Evolutionary conservation across 2,888 invertebrate genomes (phyloP), one percentile per base, ranked within the genome.

Genomic region (Eilema caniola): DNA sequence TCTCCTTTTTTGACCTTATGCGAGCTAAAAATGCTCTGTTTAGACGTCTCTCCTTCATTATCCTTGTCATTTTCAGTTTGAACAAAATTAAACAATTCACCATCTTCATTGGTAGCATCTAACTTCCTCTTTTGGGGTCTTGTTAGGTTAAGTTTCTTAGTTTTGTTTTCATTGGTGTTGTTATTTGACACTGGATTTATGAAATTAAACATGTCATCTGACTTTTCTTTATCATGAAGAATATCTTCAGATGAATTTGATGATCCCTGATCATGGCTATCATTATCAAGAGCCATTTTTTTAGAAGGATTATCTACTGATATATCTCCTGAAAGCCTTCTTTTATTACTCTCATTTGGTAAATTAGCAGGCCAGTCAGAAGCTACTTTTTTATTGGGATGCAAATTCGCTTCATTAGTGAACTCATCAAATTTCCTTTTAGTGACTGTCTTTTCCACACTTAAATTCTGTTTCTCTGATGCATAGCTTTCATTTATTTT

Each of bases 21-120:
- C 23, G 71, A 28, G 64, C 64, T 69, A 82, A 87, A 89, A 61
- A 88, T 82, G 53, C 75, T 85, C 28, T 84, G 72, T 74, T 85
- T 85, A 31, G 81, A 68, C 64, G 78, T 72, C 14, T 70, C 67
- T 70, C 67, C 65, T 47, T 77, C 79, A 60, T 76, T 37, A 61
- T 11, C 76, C 60, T 81, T 81, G 68, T 83, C 85, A 71, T 89
- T 86, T 77, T 78, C 78, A 31, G 69, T 66, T 59, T 86, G 85
- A 65, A 95, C 86, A 89, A 95, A 95, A 82, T 95, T 93, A 76
- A 95, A 95, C 70, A 94, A 84, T 72, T 91, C 87, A 67, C 90
- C 92, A 71, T 92, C 93, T 83, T 91, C 89, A 78, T 84, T 83
- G 69, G 85, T 78, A 70, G 81, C 79, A 75, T 88, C 84, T 31